Evolutionary conservation across 2,888 invertebrate genomes (phyloP).

Genomic region (Philaethria dido): DNA sequence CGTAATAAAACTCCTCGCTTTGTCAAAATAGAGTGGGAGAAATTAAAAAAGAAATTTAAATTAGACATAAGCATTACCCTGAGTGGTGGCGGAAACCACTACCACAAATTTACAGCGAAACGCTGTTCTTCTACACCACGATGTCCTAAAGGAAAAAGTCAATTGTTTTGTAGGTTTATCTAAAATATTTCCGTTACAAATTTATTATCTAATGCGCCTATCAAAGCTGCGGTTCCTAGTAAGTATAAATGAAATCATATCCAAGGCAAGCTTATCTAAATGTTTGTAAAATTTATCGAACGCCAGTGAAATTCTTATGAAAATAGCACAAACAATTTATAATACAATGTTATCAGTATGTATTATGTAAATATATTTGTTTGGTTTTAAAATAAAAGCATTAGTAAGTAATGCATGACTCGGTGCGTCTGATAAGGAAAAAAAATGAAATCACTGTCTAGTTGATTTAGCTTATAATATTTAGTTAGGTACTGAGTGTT

Average conservation of each 20-base stretch:
- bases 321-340: neutral
- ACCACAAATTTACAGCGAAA: too few species aligned
- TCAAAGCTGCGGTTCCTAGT: too few species aligned
- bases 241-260: slow-evolving; percentile 5
- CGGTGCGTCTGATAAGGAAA: neutral
- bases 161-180: neutral
- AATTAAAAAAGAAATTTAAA: too few species aligned
- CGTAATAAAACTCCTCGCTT: too few species aligned
- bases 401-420: neutral
- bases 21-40: too few species aligned
- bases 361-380: slow-evolving; percentile 7
- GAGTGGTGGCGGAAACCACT: too few species aligned
- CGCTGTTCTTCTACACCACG: too few species aligned
- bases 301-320: neutral
- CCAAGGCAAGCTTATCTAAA: slow-evolving; percentile 4
- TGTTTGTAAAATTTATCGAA: neutral
- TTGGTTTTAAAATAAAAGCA: neutral
- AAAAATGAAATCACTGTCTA: neutral
- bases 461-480: neutral
- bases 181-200: neutral
- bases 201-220: too few species aligned
- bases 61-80: too few species aligned
- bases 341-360: neutral
- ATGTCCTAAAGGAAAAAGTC: too few species aligned
- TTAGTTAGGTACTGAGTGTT: neutral